These are phyloP conservation scores for Cheilinus undulatus DNA, from an alignment of 2,113 vertebrate species.

Conservation along the genomic window DNA sequence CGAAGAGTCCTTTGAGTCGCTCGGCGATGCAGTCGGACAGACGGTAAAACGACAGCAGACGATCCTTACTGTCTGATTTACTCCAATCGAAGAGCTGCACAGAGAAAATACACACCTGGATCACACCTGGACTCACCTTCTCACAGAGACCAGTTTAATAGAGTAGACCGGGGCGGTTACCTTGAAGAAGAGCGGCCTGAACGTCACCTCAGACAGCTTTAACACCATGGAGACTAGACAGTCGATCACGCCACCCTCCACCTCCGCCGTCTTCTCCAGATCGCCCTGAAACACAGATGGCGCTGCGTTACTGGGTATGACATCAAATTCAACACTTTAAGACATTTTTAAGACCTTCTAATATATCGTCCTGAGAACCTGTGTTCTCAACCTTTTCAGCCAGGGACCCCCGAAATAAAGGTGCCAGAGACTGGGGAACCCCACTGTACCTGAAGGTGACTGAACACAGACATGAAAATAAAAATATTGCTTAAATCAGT, in stretches of 20 bases:
- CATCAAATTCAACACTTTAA: no score
- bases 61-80: slow-evolving; percentile 86
- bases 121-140: not conserved
- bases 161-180: slow-evolving; percentile 66
- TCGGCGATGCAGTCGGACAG: slow-evolving; percentile 87
- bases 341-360: no score
- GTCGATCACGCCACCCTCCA: slow-evolving; percentile 87
- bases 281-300: slow-evolving; percentile 80
- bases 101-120: not conserved
- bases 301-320: no score
- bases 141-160: not conserved
- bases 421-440: no score
- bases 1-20: slow-evolving; percentile 93
- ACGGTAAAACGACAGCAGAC: slow-evolving; percentile 91
- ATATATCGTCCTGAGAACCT: no score
- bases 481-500: no score
- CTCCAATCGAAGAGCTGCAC: slow-evolving; percentile 94
- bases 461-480: no score
- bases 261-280: slow-evolving; percentile 85
- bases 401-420: no score
- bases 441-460: no score
- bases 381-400: no score
- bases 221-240: slow-evolving; percentile 93
- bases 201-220: slow-evolving; percentile 95
- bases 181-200: slow-evolving; percentile 98